phyloP scores from a whole-genome alignment of 2,113 vertebrate species.

The Ceyx margarethae region DNA sequence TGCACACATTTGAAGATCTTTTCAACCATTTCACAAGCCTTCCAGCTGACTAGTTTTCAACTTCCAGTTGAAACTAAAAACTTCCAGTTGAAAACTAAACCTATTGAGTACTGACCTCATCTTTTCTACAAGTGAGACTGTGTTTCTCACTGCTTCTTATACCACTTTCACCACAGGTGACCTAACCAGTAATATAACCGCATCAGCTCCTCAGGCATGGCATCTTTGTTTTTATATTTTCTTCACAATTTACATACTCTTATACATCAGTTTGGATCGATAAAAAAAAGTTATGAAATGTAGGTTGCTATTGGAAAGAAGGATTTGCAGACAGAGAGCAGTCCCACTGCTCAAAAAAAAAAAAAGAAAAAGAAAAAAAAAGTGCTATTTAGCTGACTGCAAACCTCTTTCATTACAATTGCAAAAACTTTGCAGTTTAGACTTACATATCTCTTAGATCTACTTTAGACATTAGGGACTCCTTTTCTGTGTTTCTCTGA shows the following conservation, averaged over 20 bases:
- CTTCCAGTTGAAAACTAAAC: not conserved
- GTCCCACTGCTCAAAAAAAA: not conserved
- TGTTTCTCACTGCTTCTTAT: not conserved
- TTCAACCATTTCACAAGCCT: not conserved
- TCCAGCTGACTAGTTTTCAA: not conserved
- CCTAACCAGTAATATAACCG: not conserved
- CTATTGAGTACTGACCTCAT: not conserved
- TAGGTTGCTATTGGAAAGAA: not conserved
- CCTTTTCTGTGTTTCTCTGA: not conserved
- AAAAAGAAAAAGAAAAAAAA: not conserved
- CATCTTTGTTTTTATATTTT: not conserved
- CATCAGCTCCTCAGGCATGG: not conserved
- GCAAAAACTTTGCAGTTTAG: not conserved
- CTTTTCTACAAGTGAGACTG: rapidly evolving
- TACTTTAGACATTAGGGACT: not conserved
- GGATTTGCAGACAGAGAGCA: not conserved
- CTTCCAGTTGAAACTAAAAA: not conserved
- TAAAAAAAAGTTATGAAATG: not conserved
- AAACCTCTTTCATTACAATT: not conserved
- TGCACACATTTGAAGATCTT: not conserved
- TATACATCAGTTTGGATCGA: not conserved
- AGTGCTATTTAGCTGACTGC: rapidly evolving
- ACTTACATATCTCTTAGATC: not conserved
- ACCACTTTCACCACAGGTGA: rapidly evolving
- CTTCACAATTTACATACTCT: not conserved